Evolutionary conservation across 92 coral and sea anemone species (phyloP), one percentile per base, ranked within the genome.

Genomic region (Metridium senile): DNA sequence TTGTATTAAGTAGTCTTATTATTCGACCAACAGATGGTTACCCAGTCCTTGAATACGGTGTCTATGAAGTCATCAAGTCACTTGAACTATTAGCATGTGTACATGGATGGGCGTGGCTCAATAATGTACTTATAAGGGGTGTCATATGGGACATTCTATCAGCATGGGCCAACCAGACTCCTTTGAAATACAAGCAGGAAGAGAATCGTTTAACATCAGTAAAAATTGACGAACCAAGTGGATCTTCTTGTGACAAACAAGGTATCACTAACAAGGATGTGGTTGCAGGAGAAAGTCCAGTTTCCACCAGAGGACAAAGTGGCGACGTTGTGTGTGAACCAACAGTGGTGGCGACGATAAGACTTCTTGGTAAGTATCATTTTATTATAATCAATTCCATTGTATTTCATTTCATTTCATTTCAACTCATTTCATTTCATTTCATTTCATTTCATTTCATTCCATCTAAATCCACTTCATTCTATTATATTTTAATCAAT

Each of bases 41-140:
- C 39, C 70, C 86, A 33, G 66, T 74, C 51, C 81, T 86, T 22
- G 86, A 68, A 53, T 49, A 74, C 45, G 71, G 61, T 71, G 81
- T 88, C 26, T 96, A 87, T 79, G 99, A 93, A 47, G 79, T 77
- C 1, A 62, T 93, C 65, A 96, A 96, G 67, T 85, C 91, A 26
- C 74, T 96, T 9, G 96, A 96, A 63, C 89, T 96, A 22, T 22
- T 96, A 43, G 82, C 93, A 0, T 86, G 89, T 74, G 85, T 87
- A 26, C 86, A 87, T 33, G 99, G 99, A 21, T 93, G 99, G 99
- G 80, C 82, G 59, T 96, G 99, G 99, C 80, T 88, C 19, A 70
- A 87, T 20, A 81, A 89, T 67, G 80, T 71, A 6, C 95, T 96
- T 18, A 75, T 89, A 26, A 63, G 92, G 32, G 79, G 85, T 26